Percentiles rank a stretch among this genome's conserved stretches.
Evolutionary conservation across 2,888 invertebrate species (phyloP).

Genomic region (Eupithecia pulchellata): DNA sequence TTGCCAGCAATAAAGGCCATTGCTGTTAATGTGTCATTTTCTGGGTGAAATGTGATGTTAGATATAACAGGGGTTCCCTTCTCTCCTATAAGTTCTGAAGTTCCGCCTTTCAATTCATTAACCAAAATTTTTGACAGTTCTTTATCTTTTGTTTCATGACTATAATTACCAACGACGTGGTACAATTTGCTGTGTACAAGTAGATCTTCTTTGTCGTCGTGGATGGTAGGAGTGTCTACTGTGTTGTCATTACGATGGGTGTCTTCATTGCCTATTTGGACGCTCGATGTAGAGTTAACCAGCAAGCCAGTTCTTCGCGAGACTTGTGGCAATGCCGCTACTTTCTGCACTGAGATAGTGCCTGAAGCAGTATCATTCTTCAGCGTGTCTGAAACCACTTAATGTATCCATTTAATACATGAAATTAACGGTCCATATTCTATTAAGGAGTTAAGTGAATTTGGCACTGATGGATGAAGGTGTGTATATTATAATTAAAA

Average conservation of each 20-base stretch:
- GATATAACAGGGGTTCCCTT: conserved; percentile 63
- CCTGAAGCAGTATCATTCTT: conserved; percentile 63
- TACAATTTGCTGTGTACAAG: conserved; percentile 54
- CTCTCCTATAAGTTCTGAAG: conserved; percentile 69
- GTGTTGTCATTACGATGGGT: conserved; percentile 69
- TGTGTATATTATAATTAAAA: neutral
- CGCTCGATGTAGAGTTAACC: conserved; percentile 54
- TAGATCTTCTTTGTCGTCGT: conserved; percentile 52
- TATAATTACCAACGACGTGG: conserved; percentile 60
- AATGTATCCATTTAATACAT: neutral
- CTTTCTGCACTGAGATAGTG: conserved; percentile 63
- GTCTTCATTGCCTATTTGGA: conserved; percentile 67
- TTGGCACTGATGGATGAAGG: neutral
- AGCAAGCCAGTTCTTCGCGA: conserved; percentile 56
- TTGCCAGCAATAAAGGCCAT: conserved; percentile 80
- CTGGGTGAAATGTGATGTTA: conserved; percentile 76
- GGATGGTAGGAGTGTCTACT: conserved; percentile 61
- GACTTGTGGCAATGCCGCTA: conserved; percentile 49
- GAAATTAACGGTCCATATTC: neutral
- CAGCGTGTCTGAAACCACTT: conserved; percentile 64
- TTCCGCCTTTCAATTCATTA: conserved; percentile 68
- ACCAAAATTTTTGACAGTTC: conserved; percentile 73
- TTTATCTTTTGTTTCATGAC: conserved; percentile 63
- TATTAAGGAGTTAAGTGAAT: neutral
- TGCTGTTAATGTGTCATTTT: conserved; percentile 77